Evolutionary conservation across 2,797 vertebrate species (phyloP), one percentile per base, ranked within the genome.

Genomic region (Diplodus puntazzo): DNA sequence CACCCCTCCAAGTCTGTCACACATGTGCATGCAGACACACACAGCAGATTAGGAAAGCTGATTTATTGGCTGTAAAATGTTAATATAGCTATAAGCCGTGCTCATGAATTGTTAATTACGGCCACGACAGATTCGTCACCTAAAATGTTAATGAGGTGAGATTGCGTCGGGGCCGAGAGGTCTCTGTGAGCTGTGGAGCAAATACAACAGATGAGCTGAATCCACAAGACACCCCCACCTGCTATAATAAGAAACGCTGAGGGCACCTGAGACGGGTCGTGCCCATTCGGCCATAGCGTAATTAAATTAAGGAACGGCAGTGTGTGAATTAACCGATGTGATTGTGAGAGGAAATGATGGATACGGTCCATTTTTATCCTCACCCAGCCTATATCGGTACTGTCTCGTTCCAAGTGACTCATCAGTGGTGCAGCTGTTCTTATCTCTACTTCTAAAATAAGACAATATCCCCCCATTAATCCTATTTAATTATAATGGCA

Each of bases 141-240:
- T 95, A 86, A 95, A 95, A 95, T 95, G 95, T 95, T 95, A 95
- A 96, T 95, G 94, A 95, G 94, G 91, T 94, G 89, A 95, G 89
- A 94, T 92, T 91, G 89, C 48, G 82, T 86, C 69, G 57, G 86
- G 86, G 86, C 81, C 62, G 84, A 87, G 89, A 89, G 91, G 90
- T 92, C 89, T 89, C 82, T 83, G 80, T 82, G 89, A 91, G 90
- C 85, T 58, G 75, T 79, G 55, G 88, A 88, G 92, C 89, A 94
- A 94, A 95, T 87, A 92, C 88, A 90, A 90, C 87, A 80, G 92
- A 94, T 86, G 91, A 94, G 88, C 85, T 67, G 73, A 75, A 90
- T 90, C 87, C 87, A 86, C 82, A 73, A 83, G 81, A 87, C 81
- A 39, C 82, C 77, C 59, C 69, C 7, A 67, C 4, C 6, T 18